Evolutionary conservation across 2,888 invertebrate genomes (phyloP), one percentile per base, ranked within the genome.

Genomic region (Poecilobothrus nobilitatus): DNA sequence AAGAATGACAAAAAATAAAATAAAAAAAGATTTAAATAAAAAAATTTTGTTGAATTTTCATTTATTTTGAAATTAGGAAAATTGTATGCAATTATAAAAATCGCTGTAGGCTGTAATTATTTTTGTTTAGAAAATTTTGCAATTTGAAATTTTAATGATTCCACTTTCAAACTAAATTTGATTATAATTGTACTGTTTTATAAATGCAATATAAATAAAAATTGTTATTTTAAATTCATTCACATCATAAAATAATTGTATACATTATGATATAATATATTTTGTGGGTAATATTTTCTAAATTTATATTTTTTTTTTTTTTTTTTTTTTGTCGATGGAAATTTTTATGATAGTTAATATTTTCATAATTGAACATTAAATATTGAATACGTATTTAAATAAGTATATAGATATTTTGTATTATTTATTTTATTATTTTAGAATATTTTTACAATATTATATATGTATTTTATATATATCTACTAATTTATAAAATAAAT

Each of bases 21-120:
- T 34, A 7, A 34, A 37, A 37, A 37, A 10, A 5, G 8, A 10
- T 2, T 37, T 37, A 12, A 37, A 37, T 8, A 12, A 53, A 53
- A 53, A 53, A 18, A 53, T 53, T 53, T 53, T 53, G 53, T 53
- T 53, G 53, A 53, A 53, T 53, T 27, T 53, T 18, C 53, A 53
- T 53, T 53, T 53, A 53, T 53, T 53, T 53, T 53, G 27, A 27
- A 27, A 27, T 15, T 53, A 53, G 53, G 12, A 53, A 53, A 18
- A 53, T 53, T 53, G 53, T 53, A 53, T 53, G 53, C 6, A 53
- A 53, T 53, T 53, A 53, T 53, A 18, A 53, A 53, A 53, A 53
- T 53, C 53, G 53, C 53, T 53, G 53, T 53, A 53, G 53, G 53
- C 53, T 53, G 15, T 53, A 53, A 53, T 53, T 53, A 53, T 53